Evolutionary conservation across 2,888 invertebrate species (phyloP).

Genomic region (Syrista parreyssii): DNA sequence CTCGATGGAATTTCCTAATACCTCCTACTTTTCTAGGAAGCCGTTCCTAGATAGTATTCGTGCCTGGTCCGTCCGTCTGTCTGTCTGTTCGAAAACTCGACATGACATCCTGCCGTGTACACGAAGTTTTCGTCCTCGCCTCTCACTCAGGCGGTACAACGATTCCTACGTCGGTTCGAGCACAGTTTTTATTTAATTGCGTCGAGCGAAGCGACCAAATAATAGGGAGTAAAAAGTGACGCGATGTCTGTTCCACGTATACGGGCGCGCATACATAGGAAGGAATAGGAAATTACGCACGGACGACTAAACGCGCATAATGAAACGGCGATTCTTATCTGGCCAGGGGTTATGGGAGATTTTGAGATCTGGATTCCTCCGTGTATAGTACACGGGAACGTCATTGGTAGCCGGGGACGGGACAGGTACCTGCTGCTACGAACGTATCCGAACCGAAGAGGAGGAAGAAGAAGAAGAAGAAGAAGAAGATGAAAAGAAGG

Average conservation of each 20-base stretch:
- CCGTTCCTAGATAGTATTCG: not conserved
- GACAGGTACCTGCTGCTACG: slow-evolving; percentile 31
- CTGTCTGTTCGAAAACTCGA: slow-evolving; percentile 23
- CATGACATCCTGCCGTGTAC: slow-evolving; percentile 27
- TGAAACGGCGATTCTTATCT: slow-evolving; percentile 43
- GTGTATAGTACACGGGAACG: not conserved
- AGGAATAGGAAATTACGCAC: slow-evolving; percentile 43
- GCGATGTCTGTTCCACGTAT: slow-evolving; percentile 17
- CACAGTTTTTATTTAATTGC: slow-evolving; percentile 20
- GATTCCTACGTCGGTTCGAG: not conserved
- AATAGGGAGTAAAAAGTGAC: slow-evolving; percentile 18
- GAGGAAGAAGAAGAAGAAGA: not conserved
- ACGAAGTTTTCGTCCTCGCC: not conserved
- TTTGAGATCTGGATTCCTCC: not conserved
- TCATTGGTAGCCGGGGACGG: slow-evolving; percentile 19
- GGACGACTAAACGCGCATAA: slow-evolving; percentile 42
- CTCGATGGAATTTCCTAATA: slow-evolving; percentile 1
- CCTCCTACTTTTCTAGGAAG: slow-evolving; percentile 5
- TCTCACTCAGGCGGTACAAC: not conserved
- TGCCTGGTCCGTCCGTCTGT: not conserved
- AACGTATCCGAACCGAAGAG: slow-evolving; percentile 6
- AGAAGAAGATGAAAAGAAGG: not conserved
- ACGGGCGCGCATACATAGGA: slow-evolving; percentile 15
- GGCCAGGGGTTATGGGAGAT: slow-evolving; percentile 7
- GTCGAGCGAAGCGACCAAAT: slow-evolving; percentile 3